Percentiles rank a stretch among this genome's conserved stretches.
Conservation (phyloP, 2,113 vertebrate species). For the Eolophus roseicapilla region DNA sequence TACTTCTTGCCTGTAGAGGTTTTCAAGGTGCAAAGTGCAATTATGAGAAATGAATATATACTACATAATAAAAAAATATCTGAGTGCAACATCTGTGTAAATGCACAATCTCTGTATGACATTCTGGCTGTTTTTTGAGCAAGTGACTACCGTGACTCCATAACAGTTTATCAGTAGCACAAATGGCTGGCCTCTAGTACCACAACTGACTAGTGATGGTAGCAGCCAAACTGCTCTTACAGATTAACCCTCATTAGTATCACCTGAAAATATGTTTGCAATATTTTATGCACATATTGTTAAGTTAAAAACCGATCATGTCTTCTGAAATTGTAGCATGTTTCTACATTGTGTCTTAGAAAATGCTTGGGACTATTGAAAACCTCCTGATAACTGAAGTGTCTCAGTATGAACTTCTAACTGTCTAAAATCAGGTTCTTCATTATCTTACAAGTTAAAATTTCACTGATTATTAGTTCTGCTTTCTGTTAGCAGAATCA, state of each 20-base stretch:
- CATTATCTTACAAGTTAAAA: background rate
- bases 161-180: background rate
- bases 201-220: background rate
- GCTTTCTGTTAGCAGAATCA: background rate
- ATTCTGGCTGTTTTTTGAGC: background rate
- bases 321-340: background rate
- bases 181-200: background rate
- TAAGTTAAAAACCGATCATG: background rate
- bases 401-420: background rate
- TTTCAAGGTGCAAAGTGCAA: background rate
- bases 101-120: background rate
- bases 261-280: background rate
- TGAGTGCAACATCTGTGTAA: background rate
- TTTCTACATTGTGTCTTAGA: background rate
- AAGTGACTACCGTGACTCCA: background rate
- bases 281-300: background rate
- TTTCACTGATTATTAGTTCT: background rate
- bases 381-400: background rate
- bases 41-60: background rate
- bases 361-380: background rate
- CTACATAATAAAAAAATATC: background rate
- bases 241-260: background rate
- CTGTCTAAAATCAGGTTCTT: background rate
- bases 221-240: background rate
- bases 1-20: background rate